These are phyloP conservation scores for Orcinus orca DNA, from an alignment of 2,113 vertebrate genomes.

Conservation along the genomic window DNA sequence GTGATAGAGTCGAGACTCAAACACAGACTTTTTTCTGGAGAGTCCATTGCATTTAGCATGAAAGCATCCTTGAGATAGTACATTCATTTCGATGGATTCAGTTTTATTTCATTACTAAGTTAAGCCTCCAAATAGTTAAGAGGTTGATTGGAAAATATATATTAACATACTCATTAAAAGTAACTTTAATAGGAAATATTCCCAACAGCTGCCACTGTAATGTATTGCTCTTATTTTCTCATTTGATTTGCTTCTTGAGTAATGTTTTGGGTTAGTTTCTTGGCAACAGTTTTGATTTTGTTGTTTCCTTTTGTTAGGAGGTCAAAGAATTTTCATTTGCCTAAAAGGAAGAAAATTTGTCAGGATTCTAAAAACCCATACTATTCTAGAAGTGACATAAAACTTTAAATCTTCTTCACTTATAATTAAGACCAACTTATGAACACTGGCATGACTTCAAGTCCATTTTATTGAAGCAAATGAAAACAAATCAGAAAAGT, in stretches of 20 bases:
- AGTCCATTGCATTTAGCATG: background rate
- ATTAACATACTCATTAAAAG: conserved; percentile 38
- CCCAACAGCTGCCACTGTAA: background rate
- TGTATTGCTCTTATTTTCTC: conserved; percentile 48
- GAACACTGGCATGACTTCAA: conserved; percentile 58
- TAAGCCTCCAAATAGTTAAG: conserved; percentile 27
- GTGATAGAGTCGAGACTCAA: background rate
- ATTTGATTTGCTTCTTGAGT: background rate
- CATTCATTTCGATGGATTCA: background rate
- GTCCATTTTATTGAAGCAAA: conserved; percentile 58
- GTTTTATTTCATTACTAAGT: conserved; percentile 46
- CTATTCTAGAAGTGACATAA: conserved; percentile 55
- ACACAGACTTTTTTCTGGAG: background rate
- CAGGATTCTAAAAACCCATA: conserved; percentile 55
- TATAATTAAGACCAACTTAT: conserved; percentile 71
- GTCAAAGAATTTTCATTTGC: conserved; percentile 63
- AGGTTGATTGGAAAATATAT: conserved; percentile 44
- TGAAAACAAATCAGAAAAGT: conserved; percentile 69
- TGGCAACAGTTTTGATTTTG: conserved; percentile 52
- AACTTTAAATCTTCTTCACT: conserved; percentile 45
- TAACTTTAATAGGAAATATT: conserved; percentile 22
- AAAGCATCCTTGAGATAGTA: background rate
- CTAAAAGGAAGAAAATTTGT: conserved; percentile 59
- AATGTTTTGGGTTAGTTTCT: conserved; percentile 53
- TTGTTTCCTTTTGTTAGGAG: conserved; percentile 57